Conservation (phyloP, 2,113 vertebrate species). For the Eurystomus gularis region DNA sequence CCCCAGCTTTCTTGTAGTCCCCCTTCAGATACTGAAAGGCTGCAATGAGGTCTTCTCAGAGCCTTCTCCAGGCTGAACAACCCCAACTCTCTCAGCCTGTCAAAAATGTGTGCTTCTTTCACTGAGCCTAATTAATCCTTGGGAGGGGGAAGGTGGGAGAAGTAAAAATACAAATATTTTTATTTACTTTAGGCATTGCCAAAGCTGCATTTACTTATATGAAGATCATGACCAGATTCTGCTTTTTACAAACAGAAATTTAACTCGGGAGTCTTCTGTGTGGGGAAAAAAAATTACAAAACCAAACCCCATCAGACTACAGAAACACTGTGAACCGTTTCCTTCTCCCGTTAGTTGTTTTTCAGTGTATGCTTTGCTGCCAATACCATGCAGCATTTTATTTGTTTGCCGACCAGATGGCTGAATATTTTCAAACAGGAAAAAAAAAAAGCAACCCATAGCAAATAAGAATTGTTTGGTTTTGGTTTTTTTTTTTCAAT, state of each 20-base stretch:
- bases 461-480: background rate
- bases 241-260: background rate
- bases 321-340: background rate
- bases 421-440: slow-evolving; percentile 35
- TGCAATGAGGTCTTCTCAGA: too few relatives aligned
- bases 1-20: too few relatives aligned
- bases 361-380: background rate
- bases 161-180: background rate
- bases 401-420: slow-evolving; percentile 41
- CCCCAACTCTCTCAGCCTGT: too few relatives aligned
- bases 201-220: background rate
- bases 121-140: background rate
- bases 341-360: background rate
- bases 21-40: too few relatives aligned
- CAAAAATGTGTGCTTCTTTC: background rate
- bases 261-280: background rate
- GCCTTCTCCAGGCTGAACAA: too few relatives aligned
- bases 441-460: background rate
- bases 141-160: background rate
- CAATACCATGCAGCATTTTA: background rate
- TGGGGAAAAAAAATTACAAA: background rate
- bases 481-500: background rate
- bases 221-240: background rate
- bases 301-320: background rate
- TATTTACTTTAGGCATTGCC: background rate